Percentiles rank a stretch among this genome's conserved stretches.
Evolutionary conservation across 2,888 invertebrate genomes (phyloP).

Genomic region (Geophilus truncorum): DNA sequence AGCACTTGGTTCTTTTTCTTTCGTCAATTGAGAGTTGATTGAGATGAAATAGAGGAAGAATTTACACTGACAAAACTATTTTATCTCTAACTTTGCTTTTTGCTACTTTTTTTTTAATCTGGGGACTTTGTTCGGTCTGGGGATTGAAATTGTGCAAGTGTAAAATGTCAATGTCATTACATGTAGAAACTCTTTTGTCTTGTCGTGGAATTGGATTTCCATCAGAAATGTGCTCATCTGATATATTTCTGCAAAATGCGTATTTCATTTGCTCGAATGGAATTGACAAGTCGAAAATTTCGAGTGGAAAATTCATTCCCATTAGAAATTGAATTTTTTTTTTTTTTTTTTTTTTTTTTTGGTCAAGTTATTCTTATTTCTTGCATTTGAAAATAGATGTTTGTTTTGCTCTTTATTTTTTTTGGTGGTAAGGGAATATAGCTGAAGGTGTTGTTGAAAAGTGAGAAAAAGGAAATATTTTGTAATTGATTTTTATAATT

Average conservation of each 20-base stretch:
- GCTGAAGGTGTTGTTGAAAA: no score
- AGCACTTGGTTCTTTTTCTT: not conserved
- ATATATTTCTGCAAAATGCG: slow-evolving; percentile 1
- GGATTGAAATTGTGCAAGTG: not conserved
- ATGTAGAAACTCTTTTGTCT: not conserved
- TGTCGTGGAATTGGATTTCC: not conserved
- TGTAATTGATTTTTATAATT: no score
- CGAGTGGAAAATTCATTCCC: not conserved
- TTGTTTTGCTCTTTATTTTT: no score
- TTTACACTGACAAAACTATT: not conserved
- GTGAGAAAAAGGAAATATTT: no score
- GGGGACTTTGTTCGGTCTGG: not conserved
- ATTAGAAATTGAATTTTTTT: not conserved
- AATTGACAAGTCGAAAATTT: slow-evolving; percentile 8
- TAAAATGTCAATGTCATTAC: not conserved
- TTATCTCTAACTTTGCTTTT: not conserved
- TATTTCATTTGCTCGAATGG: not conserved
- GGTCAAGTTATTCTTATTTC: no score
- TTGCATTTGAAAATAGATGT: no score
- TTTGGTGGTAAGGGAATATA: no score
- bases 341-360: not conserved
- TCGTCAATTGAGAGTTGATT: not conserved
- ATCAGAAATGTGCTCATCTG: slow-evolving; percentile 5
- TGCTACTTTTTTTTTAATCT: not conserved
- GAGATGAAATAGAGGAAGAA: not conserved